Conservation (phyloP, 2,888 invertebrate species). For the Andrena chrysosceles region DNA sequence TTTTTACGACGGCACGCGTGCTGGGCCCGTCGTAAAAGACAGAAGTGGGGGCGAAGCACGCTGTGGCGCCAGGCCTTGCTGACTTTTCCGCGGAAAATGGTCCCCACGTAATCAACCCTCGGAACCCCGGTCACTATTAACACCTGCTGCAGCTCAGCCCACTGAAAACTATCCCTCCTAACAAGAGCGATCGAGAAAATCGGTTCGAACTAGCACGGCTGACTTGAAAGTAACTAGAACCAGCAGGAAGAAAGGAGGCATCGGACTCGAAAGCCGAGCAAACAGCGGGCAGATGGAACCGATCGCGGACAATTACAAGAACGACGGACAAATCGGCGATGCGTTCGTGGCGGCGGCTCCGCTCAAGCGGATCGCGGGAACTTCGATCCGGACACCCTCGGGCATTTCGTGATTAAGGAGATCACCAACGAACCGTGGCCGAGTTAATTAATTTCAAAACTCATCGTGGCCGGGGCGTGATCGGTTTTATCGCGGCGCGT, state of each 20-base stretch:
- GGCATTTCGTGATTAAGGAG: constrained; percentile 15
- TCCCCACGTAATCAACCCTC: too few relatives aligned
- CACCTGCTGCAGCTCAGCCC: too few relatives aligned
- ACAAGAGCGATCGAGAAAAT: too few relatives aligned
- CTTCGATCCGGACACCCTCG: neutral
- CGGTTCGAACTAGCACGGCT: too few relatives aligned
- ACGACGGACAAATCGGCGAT: constrained; percentile 14
- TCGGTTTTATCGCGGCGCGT: neutral
- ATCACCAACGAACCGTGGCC: constrained; percentile 31
- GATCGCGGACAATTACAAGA: neutral
- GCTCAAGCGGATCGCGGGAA: constrained; percentile 23
- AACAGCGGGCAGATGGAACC: neutral
- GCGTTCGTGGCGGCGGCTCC: neutral
- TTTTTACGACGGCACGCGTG: constrained; percentile 39
- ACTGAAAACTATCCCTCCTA: too few relatives aligned
- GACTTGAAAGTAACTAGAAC: too few relatives aligned
- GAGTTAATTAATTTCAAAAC: constrained; percentile 21
- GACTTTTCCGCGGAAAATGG: neutral
- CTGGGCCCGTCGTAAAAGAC: neutral
- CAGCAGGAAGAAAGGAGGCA: too few relatives aligned
- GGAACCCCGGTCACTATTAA: too few relatives aligned
- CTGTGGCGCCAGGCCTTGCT: neutral
- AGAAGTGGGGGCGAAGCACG: neutral
- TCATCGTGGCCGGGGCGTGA: neutral
- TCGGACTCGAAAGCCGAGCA: neutral